These are phyloP conservation scores for Aphaenogaster ashmeadi DNA, from an alignment of 1,140 invertebrate genomes.

Conservation along the genomic window DNA sequence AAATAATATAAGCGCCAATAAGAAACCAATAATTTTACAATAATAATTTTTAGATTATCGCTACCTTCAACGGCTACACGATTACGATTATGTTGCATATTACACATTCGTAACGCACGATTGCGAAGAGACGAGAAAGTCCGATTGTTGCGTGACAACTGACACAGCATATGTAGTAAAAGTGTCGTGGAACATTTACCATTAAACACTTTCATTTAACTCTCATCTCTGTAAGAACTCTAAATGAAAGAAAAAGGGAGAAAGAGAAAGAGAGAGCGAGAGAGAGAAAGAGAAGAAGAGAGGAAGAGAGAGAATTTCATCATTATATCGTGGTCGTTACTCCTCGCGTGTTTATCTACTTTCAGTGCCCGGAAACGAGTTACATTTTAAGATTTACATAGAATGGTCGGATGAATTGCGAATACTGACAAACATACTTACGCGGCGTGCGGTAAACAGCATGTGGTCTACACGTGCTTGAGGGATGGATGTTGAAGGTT, in stretches of 20 bases:
- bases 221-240: background rate
- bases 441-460: constrained; percentile 31
- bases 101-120: background rate
- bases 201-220: background rate
- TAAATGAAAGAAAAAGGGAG: background rate
- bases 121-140: constrained; percentile 7
- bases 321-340: constrained; percentile 43
- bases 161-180: background rate
- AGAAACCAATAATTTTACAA: background rate
- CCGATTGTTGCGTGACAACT: background rate
- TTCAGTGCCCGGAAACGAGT: constrained; percentile 39
- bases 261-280: background rate
- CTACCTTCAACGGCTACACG: background rate
- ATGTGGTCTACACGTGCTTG: constrained; percentile 51
- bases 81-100: background rate
- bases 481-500: constrained; percentile 32
- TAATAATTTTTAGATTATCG: background rate
- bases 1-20: background rate
- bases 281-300: too few species aligned
- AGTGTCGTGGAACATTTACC: background rate
- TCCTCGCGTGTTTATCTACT: constrained; percentile 26
- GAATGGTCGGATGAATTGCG: constrained; percentile 54
- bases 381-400: constrained; percentile 60
- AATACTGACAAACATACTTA: constrained; percentile 60
- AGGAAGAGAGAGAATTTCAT: background rate